Evolutionary conservation across 2,888 invertebrate genomes (phyloP).

Genomic region (Aplocera efformata): DNA sequence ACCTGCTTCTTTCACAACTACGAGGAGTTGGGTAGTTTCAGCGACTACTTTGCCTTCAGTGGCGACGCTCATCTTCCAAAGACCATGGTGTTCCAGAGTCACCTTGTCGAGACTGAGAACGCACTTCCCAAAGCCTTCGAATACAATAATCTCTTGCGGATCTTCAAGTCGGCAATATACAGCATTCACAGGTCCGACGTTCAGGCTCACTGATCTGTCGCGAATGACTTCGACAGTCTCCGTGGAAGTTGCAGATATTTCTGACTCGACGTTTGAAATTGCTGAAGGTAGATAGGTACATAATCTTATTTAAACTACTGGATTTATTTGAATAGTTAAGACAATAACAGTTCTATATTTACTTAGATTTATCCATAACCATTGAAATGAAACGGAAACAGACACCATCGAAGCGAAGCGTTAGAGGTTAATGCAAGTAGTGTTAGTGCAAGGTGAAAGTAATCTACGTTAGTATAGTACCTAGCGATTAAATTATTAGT

Average conservation of each 20-base stretch:
- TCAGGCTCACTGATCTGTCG: conserved; percentile 37
- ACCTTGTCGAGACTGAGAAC: conserved; percentile 44
- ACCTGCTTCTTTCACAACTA: conserved; percentile 45
- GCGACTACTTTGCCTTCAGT: conserved; percentile 44
- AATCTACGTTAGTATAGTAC: not conserved
- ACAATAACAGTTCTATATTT: too few relatives aligned
- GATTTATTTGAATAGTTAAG: too few relatives aligned
- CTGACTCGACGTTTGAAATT: not conserved
- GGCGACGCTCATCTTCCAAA: conserved; percentile 49
- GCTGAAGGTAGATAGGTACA: too few relatives aligned
- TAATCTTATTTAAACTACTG: too few relatives aligned
- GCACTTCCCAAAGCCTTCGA: conserved; percentile 58
- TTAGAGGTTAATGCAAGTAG: not conserved
- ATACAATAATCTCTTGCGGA: conserved; percentile 30
- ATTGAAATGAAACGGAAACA: not conserved
- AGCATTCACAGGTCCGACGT: conserved; percentile 50
- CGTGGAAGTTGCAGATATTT: not conserved
- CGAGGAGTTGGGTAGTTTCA: conserved; percentile 34
- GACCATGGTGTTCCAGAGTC: conserved; percentile 42
- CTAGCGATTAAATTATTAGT: conserved; percentile 1
- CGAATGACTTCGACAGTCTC: conserved; percentile 14
- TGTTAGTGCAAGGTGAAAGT: conserved; percentile 9
- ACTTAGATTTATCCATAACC: too few relatives aligned
- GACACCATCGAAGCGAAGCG: conserved; percentile 6
- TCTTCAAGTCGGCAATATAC: conserved; percentile 54